Evolutionary conservation across 1,140 invertebrate genomes (phyloP), one percentile per base, ranked within the genome.

Genomic region (Phymorhynchus buccinoides): DNA sequence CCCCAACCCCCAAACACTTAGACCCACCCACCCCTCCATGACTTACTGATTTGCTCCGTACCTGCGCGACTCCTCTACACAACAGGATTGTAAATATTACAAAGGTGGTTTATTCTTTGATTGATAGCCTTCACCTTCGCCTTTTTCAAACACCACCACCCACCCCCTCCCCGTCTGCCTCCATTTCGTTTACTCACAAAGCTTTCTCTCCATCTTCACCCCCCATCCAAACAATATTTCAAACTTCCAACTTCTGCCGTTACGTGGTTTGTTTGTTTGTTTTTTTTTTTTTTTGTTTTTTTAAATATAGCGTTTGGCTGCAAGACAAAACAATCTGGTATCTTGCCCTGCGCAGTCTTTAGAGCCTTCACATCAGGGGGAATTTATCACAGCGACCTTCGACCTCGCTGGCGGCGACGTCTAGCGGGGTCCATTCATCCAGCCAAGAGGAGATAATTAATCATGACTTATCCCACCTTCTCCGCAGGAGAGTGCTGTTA

Each of bases 371-470:
- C 80, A 82, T 82, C 80, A 66, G 80, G 66, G n/a, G 80, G 80
- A 41, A 82, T 82, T 82, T 82, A 82, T 82, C 80, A 82, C 27
- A 14, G 80, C 56, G 56, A 82, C 80, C 80, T 82, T 56, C 62
- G 80, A 4, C 80, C 52, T 52, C 62, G 27, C 80, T 82, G 80
- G 80, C 80, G 80, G 62, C 80, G 80, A 62, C 80, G 56, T 82
- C 80, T 66, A 68, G 80, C 80, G 80, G n/a, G 56, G 35, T 56
- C 52, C 80, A 82, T 82, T 82, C 80, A 82, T 82, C 39, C 80
- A 66, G 30, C 37, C n/a, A 68, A 82, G 62, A 52, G 80, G 56
- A 68, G 80, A 82, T 82, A 82, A 82, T 82, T 82, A 82, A 82
- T 82, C 80, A 82, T 56, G 48, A 82, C 80, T 82, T 82, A 62